Evolutionary conservation across 2,888 invertebrate species (phyloP), one percentile per base, ranked within the genome.

Genomic region (Cheilosia impressa): DNA sequence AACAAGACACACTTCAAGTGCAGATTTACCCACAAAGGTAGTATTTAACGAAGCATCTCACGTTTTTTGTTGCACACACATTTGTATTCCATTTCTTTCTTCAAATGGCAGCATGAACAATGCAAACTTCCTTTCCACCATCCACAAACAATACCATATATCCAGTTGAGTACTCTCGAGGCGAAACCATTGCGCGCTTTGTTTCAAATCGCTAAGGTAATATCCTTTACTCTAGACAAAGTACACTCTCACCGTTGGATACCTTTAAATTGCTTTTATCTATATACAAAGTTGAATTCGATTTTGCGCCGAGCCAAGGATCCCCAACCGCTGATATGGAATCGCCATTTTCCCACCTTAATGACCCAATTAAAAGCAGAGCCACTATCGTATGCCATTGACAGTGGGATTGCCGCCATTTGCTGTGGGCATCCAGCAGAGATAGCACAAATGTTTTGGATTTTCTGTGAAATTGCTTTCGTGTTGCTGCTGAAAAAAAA

Each of bases 361-460:
- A 72, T 72, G 79, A 79, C 79, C 72, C 77, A 79, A 79, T 72
- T 79, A 79, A 79, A 79, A 50, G 24, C 58, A 57, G 65, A 65
- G 72, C 38, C 47, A 58, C 53, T 69, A 62, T 77, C 69, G 52
- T 45, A 62, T 69, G 77, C 68, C 76, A 68, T 60, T 62, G 62
- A 52, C 77, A 34, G 62, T 34, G 62, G 69, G 77, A 78, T 69
- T 69, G 69, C 60, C 60, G 24, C 77, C 52, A 63, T 60, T 60
- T 53, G 60, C 66, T 41, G 57, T 57, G 58, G 58, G 58, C 34
- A 58, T 27, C 58, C 50, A 55, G 34, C 13, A 24, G 31, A 17
- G 50, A 55, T 75, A 57, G 76, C 66, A 58, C 62, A 69, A 77
- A 55, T 77, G 77, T 77, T 78, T 78, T 19, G 62, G 69, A 78